These are phyloP conservation scores for Arizona elegans DNA, from an alignment of 2,113 vertebrate species.

Conservation along the genomic window DNA sequence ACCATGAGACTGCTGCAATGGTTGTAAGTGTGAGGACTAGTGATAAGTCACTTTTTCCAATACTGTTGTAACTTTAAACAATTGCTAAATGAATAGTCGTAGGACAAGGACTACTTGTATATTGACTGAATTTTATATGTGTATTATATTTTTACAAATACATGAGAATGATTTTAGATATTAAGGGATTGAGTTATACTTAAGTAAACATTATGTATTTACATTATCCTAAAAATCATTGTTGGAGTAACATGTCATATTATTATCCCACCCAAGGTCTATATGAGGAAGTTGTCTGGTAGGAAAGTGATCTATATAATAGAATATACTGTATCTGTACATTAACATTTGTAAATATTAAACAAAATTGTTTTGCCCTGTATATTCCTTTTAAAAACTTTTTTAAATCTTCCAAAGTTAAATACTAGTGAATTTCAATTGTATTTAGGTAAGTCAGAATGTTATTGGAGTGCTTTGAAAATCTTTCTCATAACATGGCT, in stretches of 20 bases:
- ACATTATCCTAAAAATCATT: neutral
- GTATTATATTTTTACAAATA: neutral
- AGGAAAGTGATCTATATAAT: neutral
- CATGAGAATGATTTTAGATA: neutral
- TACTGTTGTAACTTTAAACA: neutral
- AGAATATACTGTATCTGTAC: neutral
- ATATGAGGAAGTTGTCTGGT: neutral
- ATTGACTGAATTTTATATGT: neutral
- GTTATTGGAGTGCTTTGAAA: conserved; percentile 30
- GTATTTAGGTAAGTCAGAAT: neutral
- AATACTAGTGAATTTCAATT: neutral
- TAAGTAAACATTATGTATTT: neutral
- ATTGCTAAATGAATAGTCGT: neutral
- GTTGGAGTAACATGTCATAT: neutral
- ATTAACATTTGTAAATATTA: neutral
- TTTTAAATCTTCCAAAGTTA: neutral
- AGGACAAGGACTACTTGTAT: too few relatives aligned
- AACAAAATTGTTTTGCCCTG: neutral
- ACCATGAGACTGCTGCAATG: neutral
- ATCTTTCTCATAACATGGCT: neutral
- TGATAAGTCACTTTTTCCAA: neutral
- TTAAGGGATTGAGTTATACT: neutral
- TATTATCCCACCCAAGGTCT: neutral
- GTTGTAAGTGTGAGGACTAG: neutral
- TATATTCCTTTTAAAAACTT: neutral